Base-by-base conservation (phyloP, 2,888 invertebrate genomes). In the Zonitis immaculata region DNA sequence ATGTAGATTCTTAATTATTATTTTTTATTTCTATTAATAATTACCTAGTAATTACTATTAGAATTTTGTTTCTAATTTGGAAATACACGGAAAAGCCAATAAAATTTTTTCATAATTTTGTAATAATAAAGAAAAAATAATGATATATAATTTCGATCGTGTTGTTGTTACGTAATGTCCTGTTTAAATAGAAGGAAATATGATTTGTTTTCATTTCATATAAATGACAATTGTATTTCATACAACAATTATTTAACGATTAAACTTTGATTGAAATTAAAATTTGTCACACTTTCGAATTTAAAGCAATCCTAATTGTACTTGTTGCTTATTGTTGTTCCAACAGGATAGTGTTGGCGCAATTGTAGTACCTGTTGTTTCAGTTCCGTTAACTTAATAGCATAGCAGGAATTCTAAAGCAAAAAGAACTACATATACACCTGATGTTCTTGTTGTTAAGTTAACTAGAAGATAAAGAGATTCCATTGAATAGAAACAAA, bases 381-480 rank as follows among this genome's bases (percentile, higher is more conserved):
- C 6, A 28, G 55, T 56, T 43, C 56, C 56, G 56, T 56, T 56
- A 56, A 49, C 30, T 51, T 54, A 54, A 54, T 51, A 32, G 44
- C 54, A 51, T 18, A 35, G 45, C 27, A 45, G 26, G 55, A 51
- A 51, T 55, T 47, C 44, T 25, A 47, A 32, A 39, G 39, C 39
- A 39, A 39, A 11, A 39, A 51, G 51, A 27, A 52, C 25, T 44
- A 44, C 46, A 49, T 50, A 51, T 14, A 32, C 39, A 39, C 39
- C 51, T 55, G 55, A 55, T 51, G 55, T 51, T 51, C 27, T 27
- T 49, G 12, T 39, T 22, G 22, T 48, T 39, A n/a, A 39, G 20
- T 11, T 18, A 20, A 39, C 39, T 18, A 39, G 16, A 39, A 39
- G 20, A 39, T 39, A 39, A 20, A 39, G 39, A 39, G 39, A 20